Percentiles rank a stretch among this genome's conserved stretches.
These are phyloP conservation scores for Brachionus manjavacas DNA, from an alignment of 1,140 invertebrate genomes.

Conservation along the genomic window DNA sequence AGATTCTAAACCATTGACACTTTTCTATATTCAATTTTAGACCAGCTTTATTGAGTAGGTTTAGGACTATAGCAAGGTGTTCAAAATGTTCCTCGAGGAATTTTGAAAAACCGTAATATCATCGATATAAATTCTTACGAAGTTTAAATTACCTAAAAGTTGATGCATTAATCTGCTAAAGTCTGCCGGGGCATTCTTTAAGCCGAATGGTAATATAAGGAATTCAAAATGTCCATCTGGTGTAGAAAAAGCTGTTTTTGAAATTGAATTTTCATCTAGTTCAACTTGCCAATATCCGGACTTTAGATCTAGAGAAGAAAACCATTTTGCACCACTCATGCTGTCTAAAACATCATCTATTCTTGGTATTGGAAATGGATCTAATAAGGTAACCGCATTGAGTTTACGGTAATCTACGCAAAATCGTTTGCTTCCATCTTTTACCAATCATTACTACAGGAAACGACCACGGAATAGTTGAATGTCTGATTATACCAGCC, in stretches of 20 bases:
- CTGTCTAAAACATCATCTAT: not conserved
- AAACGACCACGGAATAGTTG: not conserved
- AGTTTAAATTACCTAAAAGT: slow-evolving; percentile 51
- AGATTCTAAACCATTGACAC: slow-evolving; percentile 51
- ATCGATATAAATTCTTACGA: slow-evolving; percentile 59
- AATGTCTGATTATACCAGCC: not conserved
- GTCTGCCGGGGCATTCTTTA: slow-evolving; percentile 52
- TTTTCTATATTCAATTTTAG: slow-evolving; percentile 57
- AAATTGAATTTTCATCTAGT: not conserved
- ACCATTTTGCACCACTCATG: not conserved
- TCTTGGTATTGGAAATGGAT: slow-evolving; percentile 2
- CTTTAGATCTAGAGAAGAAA: not conserved
- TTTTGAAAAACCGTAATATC: too few species aligned
- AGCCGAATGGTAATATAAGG: slow-evolving; percentile 53
- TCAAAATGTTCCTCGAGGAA: slow-evolving; percentile 55
- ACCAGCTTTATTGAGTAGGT: slow-evolving; percentile 50
- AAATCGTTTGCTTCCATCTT: not conserved
- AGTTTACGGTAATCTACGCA: too few species aligned
- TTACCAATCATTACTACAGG: not conserved
- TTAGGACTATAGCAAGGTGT: slow-evolving; percentile 50
- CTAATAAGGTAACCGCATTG: not conserved
- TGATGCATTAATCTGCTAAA: slow-evolving; percentile 59
- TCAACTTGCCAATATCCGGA: too few species aligned
- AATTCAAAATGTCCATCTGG: slow-evolving; percentile 3
- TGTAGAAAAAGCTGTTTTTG: not conserved